phyloP scores from a whole-genome alignment of 2,888 invertebrate genomes.

The Agriopis aurantiaria region DNA sequence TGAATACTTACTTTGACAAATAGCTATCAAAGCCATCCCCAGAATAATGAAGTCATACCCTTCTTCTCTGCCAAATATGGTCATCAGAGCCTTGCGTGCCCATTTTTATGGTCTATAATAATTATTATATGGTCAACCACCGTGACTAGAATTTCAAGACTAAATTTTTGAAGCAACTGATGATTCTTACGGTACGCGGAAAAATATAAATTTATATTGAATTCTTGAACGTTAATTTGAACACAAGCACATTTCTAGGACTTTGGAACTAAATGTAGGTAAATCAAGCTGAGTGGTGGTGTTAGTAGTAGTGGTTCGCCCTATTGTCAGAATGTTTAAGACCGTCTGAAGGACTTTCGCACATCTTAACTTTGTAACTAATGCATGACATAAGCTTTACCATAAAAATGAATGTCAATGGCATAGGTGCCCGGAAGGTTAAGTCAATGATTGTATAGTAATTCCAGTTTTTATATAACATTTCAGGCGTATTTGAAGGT shows the following conservation, averaged over 20 bases:
- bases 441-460: background rate
- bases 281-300: no score
- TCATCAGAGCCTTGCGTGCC: conserved; percentile 53
- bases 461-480: background rate
- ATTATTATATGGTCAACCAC: conserved; percentile 51
- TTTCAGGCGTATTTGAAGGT: background rate
- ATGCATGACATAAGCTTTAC: background rate
- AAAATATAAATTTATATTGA: background rate
- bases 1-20: conserved; percentile 21
- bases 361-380: background rate
- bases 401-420: background rate
- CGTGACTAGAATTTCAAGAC: conserved; percentile 50
- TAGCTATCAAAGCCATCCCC: conserved; percentile 29
- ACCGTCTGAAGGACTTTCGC: background rate
- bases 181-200: background rate
- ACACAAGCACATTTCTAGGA: background rate
- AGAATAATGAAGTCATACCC: conserved; percentile 37
- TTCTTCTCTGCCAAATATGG: conserved; percentile 12
- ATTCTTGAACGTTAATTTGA: background rate
- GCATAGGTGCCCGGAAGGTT: conserved; percentile 1
- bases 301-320: no score
- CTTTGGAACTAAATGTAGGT: background rate
- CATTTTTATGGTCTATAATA: conserved; percentile 53
- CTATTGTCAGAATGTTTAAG: background rate
- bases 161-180: background rate